Conservation (phyloP, 2,113 vertebrate species). For the Dascyllus trimaculatus region DNA sequence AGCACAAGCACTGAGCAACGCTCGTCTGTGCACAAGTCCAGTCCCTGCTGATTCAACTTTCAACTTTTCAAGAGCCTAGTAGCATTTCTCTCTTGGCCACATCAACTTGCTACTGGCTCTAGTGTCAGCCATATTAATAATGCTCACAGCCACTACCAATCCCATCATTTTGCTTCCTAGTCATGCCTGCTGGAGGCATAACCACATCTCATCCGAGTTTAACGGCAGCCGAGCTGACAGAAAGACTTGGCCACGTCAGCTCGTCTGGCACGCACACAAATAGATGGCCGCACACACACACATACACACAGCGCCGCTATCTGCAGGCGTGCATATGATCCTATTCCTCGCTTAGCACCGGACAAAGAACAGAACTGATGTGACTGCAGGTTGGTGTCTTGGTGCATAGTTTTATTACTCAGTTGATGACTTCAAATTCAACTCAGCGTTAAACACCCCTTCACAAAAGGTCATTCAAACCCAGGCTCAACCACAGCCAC, state of each 20-base stretch:
- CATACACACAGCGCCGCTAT: constrained; percentile 7
- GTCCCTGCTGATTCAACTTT: constrained; percentile 4
- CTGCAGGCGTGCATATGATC: constrained; percentile 36
- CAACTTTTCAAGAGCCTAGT: constrained; percentile 9
- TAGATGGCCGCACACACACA: background rate
- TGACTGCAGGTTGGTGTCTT: background rate
- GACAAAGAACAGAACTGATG: constrained; percentile 17
- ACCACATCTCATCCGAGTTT: constrained; percentile 54
- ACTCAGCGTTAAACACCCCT: background rate
- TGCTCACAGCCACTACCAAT: constrained; percentile 54
- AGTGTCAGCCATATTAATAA: constrained; percentile 49
- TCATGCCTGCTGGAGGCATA: constrained; percentile 38
- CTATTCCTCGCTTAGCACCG: constrained; percentile 9
- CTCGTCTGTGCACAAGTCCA: background rate
- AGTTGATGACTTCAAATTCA: background rate
- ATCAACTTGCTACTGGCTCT: constrained; percentile 26
- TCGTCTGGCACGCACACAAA: constrained; percentile 30
- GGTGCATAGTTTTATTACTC: background rate
- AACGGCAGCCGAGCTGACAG: constrained; percentile 65
- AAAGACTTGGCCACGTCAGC: constrained; percentile 48
- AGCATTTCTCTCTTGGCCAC: constrained; percentile 14
- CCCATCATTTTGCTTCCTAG: constrained; percentile 40
- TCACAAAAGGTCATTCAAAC: background rate
- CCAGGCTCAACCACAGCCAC: background rate
- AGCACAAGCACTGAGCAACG: background rate